Evolutionary conservation across 2,797 vertebrate species (phyloP), one percentile per base, ranked within the genome.

Genomic region (Scyliorhinus canicula): DNA sequence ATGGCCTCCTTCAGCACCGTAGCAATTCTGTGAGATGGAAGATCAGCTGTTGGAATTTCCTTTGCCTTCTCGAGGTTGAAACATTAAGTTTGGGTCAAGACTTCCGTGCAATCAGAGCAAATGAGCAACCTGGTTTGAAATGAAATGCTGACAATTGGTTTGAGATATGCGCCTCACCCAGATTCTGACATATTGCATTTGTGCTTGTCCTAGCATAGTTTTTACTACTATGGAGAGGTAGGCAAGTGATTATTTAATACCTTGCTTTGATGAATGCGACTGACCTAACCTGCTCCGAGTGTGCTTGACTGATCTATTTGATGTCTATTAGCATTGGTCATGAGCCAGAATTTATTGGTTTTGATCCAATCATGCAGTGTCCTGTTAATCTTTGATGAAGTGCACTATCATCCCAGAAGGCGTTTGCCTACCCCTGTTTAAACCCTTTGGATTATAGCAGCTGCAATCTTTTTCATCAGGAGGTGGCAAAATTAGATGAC

Each of bases 371-470:
- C 47, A 50, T 94, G 67, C 28, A 6, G 93, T 71, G 31, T 50
- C 69, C 47, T 69, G 31, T 11, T 94, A 94, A 50, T 94, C 63
- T 74, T 74, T 52, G 93, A 52, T 74, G 67, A 94, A 94, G 69
- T 71, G 26, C 28, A 24, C 44, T 71, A 52, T 94, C 14, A 71
- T n/a, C 28, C 93, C 47, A 11, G 28, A 50, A 93, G n/a, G 88
- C 67, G 74, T 55, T n/a, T 14, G 47, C 14, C 74, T 94, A 74
- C 35, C 65, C 12, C 67, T n/a, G 12, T 26, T 74, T 71, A 71
- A 74, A 35, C 11, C 44, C 67, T n/a, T 52, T 52, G 9, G 47
- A 94, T 71, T 71, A 0, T 31, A 19, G 50, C 67, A 52, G 93
- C 93, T 74, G 67, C 2, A 55, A 8, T 71, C 71, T 31, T 28